phyloP scores from a whole-genome alignment of 2,113 vertebrate genomes.

The Hydrolagus affinis region DNA sequence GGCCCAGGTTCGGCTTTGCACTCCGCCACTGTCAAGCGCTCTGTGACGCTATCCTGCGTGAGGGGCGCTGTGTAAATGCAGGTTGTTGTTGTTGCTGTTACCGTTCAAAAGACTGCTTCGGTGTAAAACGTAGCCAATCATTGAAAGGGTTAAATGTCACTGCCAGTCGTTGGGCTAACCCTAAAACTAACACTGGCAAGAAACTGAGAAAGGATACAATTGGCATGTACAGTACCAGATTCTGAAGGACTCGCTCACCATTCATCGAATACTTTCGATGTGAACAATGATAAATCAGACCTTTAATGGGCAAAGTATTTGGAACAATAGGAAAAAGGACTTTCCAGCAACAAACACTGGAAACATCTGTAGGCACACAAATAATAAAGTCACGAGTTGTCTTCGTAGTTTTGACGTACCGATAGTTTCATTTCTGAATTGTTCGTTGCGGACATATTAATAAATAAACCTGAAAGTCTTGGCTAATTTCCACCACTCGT shows the following conservation, averaged over 20 bases:
- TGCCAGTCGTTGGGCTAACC: no score
- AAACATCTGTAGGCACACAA: slow-evolving; percentile 14
- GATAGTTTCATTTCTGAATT: not conserved
- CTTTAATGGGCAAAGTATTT: not conserved
- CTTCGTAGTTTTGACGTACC: not conserved
- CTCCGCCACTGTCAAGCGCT: no score
- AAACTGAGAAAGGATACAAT: not conserved
- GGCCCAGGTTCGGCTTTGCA: no score
- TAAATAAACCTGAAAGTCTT: not conserved
- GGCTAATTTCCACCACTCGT: no score
- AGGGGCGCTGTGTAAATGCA: no score
- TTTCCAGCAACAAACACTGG: slow-evolving; percentile 23
- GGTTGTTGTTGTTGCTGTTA: no score
- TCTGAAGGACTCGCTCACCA: not conserved
- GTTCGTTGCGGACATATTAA: not conserved
- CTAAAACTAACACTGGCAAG: no score
- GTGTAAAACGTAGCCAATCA: no score
- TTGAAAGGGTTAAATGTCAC: no score
- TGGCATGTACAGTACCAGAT: no score
- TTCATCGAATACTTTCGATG: not conserved
- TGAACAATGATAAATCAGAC: slow-evolving; percentile 9
- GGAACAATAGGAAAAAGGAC: slow-evolving; percentile 9
- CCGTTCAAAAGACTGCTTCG: no score
- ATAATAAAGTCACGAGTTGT: not conserved
- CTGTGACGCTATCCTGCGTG: no score